A percentile compares a stretch with the other conserved stretches of the same genome.
Conservation (phyloP, 1,140 invertebrate species). For the Sarcophaga peregrina region DNA sequence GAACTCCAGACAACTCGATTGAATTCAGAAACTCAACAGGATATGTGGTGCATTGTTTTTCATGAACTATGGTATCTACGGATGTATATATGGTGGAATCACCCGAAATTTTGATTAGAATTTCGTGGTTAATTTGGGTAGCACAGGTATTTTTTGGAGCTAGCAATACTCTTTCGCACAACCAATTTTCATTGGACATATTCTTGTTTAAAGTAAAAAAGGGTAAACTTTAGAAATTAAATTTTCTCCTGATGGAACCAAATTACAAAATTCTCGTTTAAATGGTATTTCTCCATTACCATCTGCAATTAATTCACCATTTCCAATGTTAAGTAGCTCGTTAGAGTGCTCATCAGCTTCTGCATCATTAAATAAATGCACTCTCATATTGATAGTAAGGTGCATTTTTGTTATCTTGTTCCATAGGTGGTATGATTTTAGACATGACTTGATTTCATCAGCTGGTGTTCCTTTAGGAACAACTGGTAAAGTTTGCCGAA, state of each 20-base stretch:
- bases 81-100: background rate
- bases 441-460: constrained; percentile 63
- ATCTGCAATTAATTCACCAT: too few relatives aligned
- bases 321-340: background rate
- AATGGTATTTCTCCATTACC: too few relatives aligned
- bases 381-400: constrained; percentile 33
- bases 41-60: constrained; percentile 20
- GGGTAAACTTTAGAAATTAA: too few relatives aligned
- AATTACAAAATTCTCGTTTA: too few relatives aligned
- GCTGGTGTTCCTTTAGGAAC: constrained; percentile 64
- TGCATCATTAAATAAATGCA: background rate
- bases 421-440: constrained; percentile 60
- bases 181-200: background rate
- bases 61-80: background rate
- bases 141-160: too few relatives aligned
- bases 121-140: too few relatives aligned
- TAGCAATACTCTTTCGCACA: constrained; percentile 29
- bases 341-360: background rate
- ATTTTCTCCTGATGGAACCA: too few relatives aligned
- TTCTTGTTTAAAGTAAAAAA: too few relatives aligned
- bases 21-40: constrained; percentile 43
- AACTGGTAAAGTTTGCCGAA: constrained; percentile 68
- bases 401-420: constrained; percentile 61
- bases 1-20: constrained; percentile 48
- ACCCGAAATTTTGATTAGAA: too few relatives aligned